Evolutionary conservation across 2,113 vertebrate species (phyloP).

Genomic region (Osmerus mordax): DNA sequence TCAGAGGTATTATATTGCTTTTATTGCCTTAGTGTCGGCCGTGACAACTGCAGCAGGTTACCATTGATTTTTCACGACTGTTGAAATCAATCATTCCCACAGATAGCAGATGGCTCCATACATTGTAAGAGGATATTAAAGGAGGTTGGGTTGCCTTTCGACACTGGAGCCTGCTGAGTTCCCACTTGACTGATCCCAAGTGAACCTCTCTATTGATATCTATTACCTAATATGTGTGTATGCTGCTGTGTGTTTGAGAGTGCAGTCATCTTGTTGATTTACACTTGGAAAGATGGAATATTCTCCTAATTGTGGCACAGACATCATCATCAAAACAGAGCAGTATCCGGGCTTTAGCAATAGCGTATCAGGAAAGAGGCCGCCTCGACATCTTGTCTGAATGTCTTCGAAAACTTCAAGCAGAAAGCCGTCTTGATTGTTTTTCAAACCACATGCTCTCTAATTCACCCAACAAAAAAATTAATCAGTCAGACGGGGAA

Average conservation of each 20-base stretch:
- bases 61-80: slow-evolving; percentile 52
- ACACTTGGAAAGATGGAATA: background rate
- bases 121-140: slow-evolving; percentile 30
- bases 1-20: slow-evolving; percentile 29
- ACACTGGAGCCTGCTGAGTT: slow-evolving; percentile 16
- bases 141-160: background rate
- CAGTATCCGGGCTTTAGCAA: too few species aligned
- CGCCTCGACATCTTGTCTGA: too few species aligned
- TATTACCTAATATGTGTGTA: slow-evolving; percentile 28
- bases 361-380: too few species aligned
- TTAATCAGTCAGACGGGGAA: slow-evolving; percentile 21
- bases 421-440: too few species aligned
- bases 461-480: slow-evolving; percentile 18
- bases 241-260: background rate
- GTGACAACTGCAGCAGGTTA: slow-evolving; percentile 43
- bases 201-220: slow-evolving; percentile 28
- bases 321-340: too few species aligned
- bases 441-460: background rate
- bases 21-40: slow-evolving; percentile 42
- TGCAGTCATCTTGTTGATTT: background rate
- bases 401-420: too few species aligned
- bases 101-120: slow-evolving; percentile 39
- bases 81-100: slow-evolving; percentile 52
- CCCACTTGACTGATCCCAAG: slow-evolving; percentile 40
- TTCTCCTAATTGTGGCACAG: background rate